A percentile compares a stretch with the other conserved stretches of the same genome.
Evolutionary conservation across 2,888 invertebrate genomes (phyloP).

Genomic region (Oscheius onirici): DNA sequence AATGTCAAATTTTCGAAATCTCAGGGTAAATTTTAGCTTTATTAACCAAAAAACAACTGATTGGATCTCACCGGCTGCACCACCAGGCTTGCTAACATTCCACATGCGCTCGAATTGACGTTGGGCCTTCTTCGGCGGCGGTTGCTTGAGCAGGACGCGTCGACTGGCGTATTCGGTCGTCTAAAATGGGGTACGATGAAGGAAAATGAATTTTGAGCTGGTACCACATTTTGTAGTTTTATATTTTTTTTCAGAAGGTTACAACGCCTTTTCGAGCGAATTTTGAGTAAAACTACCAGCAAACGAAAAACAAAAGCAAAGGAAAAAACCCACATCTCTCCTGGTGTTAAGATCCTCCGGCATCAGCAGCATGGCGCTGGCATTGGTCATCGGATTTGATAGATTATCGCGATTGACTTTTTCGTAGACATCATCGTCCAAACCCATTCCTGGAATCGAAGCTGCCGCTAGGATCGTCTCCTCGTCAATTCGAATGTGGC

Average conservation of each 20-base stretch:
- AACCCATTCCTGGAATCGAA: conserved; percentile 85
- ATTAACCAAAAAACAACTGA: neutral
- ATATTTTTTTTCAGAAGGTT: too few relatives aligned
- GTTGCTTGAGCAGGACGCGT: conserved; percentile 69
- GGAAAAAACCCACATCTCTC: too few relatives aligned
- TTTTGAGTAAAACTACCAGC: too few relatives aligned
- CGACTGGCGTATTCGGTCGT: conserved; percentile 46
- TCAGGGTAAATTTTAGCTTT: neutral
- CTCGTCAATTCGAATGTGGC: conserved; percentile 32
- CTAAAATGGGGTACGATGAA: too few relatives aligned
- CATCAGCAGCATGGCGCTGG: conserved; percentile 40
- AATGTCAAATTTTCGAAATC: too few relatives aligned
- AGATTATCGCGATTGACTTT: conserved; percentile 64
- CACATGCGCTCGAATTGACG: conserved; percentile 71
- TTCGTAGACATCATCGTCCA: conserved; percentile 87
- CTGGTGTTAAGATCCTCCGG: conserved; percentile 52
- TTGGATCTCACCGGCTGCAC: conserved; percentile 22
- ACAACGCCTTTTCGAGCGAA: too few relatives aligned
- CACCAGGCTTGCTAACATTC: conserved; percentile 55
- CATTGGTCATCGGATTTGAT: conserved; percentile 17
- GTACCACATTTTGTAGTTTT: too few relatives aligned
- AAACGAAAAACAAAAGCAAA: too few relatives aligned
- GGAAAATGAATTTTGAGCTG: too few relatives aligned
- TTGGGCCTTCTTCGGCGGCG: conserved; percentile 69
- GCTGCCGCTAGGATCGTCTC: conserved; percentile 27